Base-by-base conservation (phyloP, 2,113 vertebrate genomes). In the Ciconia stormi region DNA sequence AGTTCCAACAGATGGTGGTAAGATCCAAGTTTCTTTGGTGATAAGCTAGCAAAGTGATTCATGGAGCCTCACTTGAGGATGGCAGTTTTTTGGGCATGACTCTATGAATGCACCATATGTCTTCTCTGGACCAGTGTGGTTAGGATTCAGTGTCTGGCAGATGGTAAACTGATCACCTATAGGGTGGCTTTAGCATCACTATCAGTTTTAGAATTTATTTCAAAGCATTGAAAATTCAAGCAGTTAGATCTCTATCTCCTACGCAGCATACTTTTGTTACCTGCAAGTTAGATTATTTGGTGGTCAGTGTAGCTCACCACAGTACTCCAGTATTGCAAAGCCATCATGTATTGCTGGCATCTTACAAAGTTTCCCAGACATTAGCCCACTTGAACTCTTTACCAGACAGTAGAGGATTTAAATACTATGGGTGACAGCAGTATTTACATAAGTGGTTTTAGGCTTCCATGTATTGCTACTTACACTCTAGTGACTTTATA, bases 21-120 rank as follows among this genome's bases (percentile, higher is more conserved):
- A 96, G 95, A 95, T 97, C 95, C 94, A 97, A 95, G 91, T 94
- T 96, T 97, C 91, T 97, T 97, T 97, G 95, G 94, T 97, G 95
- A 92, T 96, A 97, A 97, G 94, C 96, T 95, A 94, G 94, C 91
- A 96, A 97, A 97, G 94, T 97, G 96, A 97, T 97, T 97, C 97
- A 97, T 96, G 96, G 94, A 97, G 96, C 91, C 94, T 91, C 82
- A 63, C 94, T 96, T 82, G 96, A 96, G 94, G 93, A 97, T 95
- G 96, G 96, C 95, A 97, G 95, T 88, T 97, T 95, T 97, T 96
- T 97, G 95, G 95, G 95, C 89, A 93, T 96, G 94, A 97, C 95
- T 97, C 94, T 95, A 85, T 95, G 94, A 96, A 95, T 95, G 90
- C 84, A 82, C 96, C 95, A 93, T 97, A 97, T 97, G 96, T 96